Conservation (phyloP, 2,113 vertebrate species). For the Loxodonta africana region DNA sequence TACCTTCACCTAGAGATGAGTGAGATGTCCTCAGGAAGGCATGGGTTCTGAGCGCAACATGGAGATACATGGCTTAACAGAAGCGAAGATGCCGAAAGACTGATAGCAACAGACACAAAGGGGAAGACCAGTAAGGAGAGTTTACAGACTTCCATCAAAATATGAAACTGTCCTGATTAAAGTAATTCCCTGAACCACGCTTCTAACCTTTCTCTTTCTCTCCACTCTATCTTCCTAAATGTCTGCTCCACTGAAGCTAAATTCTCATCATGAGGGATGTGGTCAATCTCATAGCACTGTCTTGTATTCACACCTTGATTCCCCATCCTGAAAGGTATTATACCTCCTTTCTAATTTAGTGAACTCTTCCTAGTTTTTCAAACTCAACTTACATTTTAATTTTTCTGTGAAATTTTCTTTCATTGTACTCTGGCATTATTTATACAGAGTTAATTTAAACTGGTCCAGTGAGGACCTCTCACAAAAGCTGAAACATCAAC, state of each 20-base stretch:
- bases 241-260: neutral
- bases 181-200: neutral
- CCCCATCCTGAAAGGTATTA: neutral
- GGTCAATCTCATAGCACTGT: neutral
- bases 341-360: neutral
- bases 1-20: neutral
- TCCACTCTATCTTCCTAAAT: neutral
- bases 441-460: conserved; percentile 7
- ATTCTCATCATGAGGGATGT: neutral
- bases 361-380: neutral
- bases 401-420: neutral
- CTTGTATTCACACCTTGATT: neutral
- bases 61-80: neutral
- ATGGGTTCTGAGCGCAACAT: neutral
- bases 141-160: neutral
- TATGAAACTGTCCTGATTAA: neutral
- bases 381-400: neutral
- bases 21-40: neutral
- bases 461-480: neutral
- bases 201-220: neutral
- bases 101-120: neutral
- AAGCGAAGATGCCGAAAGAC: neutral
- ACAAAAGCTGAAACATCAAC: neutral
- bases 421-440: neutral
- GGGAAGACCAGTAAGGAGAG: neutral